Conservation (phyloP, 2,113 vertebrate species). For the Centropus bengalensis region DNA sequence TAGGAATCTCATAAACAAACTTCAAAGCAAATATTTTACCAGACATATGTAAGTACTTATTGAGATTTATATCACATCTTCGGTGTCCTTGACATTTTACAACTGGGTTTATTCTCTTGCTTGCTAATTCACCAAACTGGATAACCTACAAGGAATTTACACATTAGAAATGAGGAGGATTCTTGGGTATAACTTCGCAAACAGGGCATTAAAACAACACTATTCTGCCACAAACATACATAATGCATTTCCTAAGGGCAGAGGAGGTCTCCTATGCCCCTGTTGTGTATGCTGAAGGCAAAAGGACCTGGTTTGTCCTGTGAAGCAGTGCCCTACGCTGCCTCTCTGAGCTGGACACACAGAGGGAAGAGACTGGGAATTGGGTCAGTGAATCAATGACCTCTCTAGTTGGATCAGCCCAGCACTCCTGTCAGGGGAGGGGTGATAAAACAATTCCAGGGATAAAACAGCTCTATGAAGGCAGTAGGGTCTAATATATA, state of each 20-base stretch:
- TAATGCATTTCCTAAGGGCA: neutral
- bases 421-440: neutral
- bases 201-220: neutral
- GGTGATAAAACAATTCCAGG: neutral
- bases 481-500: neutral
- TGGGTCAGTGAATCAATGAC: neutral
- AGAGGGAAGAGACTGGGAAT: neutral
- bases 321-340: neutral
- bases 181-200: neutral
- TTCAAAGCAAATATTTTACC: constrained; percentile 18
- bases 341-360: accelerated
- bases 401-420: neutral
- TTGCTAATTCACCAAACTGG: constrained; percentile 7
- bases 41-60: neutral
- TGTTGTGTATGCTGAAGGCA: neutral
- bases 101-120: constrained; percentile 1
- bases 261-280: neutral
- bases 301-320: neutral
- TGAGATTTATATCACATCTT: neutral
- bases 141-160: constrained; percentile 21
- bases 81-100: constrained; percentile 28
- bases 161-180: neutral
- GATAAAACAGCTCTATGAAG: neutral
- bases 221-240: neutral
- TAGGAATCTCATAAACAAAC: neutral